Evolutionary conservation across 2,888 invertebrate genomes (phyloP).

Genomic region (Thecocarcelia acutangulata): DNA sequence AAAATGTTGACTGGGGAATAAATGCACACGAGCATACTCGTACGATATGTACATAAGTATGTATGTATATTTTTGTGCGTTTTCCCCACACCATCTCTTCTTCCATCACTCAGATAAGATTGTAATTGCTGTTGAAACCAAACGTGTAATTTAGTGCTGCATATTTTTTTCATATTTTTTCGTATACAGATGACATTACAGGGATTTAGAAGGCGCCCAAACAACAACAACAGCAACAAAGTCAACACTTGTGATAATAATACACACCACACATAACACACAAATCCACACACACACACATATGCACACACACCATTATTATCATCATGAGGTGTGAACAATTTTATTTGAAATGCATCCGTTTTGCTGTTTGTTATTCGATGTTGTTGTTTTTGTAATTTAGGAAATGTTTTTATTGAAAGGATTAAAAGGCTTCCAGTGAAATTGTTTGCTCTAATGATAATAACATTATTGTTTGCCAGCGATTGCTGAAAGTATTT

Average conservation of each 20-base stretch:
- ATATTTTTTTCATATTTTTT: background rate
- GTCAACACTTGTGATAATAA: background rate
- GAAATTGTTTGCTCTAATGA: slow-evolving; percentile 4
- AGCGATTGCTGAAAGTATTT: background rate
- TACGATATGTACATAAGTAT: too few species aligned
- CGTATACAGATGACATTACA: background rate
- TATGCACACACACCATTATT: too few species aligned
- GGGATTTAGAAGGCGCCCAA: slow-evolving; percentile 48
- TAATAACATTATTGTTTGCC: slow-evolving; percentile 18
- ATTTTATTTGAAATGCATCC: slow-evolving; percentile 9
- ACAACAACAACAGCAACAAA: background rate
- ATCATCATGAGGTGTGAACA: slow-evolving; percentile 21
- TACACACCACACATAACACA: slow-evolving; percentile 1
- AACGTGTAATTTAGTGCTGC: slow-evolving; percentile 19
- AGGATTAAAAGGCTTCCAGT: slow-evolving; percentile 38
- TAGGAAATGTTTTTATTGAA: slow-evolving; percentile 31
- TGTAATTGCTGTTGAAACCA: background rate
- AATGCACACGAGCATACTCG: too few species aligned
- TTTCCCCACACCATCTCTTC: background rate
- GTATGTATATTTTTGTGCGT: background rate
- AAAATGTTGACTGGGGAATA: too few species aligned
- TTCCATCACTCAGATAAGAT: background rate
- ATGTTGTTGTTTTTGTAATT: slow-evolving; percentile 22
- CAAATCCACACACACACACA: slow-evolving; percentile 22
- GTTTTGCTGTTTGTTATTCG: slow-evolving; percentile 11